These are phyloP conservation scores for rat (Rattus norvegicus) DNA, from an alignment of 2,113 vertebrate species.

Conservation along the genomic window DNA sequence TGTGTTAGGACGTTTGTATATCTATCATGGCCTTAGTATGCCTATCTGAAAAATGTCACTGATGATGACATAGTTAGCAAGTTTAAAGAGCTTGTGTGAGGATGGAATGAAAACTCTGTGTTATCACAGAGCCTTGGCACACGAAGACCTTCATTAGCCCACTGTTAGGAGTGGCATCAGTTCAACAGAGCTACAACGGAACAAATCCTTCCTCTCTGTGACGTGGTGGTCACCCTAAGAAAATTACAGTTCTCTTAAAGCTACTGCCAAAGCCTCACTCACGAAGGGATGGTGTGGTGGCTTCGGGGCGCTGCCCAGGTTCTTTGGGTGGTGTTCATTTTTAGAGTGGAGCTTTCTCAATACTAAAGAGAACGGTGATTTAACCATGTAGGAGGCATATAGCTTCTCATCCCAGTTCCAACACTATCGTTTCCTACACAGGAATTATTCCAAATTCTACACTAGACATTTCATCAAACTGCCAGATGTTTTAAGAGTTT, in stretches of 20 bases:
- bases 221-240: neutral
- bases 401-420: neutral
- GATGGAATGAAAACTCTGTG: neutral
- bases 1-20: neutral
- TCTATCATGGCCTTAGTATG: neutral
- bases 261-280: neutral
- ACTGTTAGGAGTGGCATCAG: neutral
- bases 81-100: neutral
- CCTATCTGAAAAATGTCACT: neutral
- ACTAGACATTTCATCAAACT: neutral
- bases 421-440: neutral
- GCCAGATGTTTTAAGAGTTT: neutral
- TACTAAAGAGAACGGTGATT: neutral
- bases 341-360: neutral
- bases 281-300: neutral
- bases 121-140: neutral
- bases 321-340: neutral
- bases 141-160: neutral
- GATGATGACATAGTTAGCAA: neutral
- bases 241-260: neutral
- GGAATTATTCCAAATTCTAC: slow-evolving; percentile 13
- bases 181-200: neutral
- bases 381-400: neutral
- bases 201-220: neutral
- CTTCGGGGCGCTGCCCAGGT: accelerated